A percentile compares a stretch with the other conserved stretches of the same genome.
Conservation (phyloP, 1,140 invertebrate genomes). For the Melanaphis sacchari region DNA sequence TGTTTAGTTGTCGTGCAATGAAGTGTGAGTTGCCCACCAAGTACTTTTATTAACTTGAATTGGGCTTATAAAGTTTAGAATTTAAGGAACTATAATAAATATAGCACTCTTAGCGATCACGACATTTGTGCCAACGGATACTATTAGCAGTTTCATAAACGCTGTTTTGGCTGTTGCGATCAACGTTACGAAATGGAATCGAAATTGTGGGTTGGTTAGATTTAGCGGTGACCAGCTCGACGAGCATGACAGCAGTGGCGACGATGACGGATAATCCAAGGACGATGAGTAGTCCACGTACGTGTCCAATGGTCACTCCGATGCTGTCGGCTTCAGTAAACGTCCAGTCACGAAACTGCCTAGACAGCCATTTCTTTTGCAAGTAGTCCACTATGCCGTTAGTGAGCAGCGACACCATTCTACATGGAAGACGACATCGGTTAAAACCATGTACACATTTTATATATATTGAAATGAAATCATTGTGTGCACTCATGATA, state of each 20-base stretch:
- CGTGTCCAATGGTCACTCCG: constrained; percentile 55
- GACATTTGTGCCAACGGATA: not conserved
- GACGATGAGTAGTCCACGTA: constrained; percentile 15
- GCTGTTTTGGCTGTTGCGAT: not conserved
- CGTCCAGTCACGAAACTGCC: constrained; percentile 8
- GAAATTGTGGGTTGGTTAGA: not conserved
- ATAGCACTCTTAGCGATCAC: not conserved
- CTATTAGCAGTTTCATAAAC: not conserved
- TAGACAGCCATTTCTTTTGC: constrained; percentile 58
- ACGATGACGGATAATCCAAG: constrained; percentile 26
- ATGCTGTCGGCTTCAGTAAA: constrained; percentile 21
- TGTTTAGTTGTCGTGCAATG: not conserved
- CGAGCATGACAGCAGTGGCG: constrained; percentile 19
- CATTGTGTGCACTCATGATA: too few species aligned
- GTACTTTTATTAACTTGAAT: not conserved
- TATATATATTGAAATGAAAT: not conserved
- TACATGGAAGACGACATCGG: not conserved
- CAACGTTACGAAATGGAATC: not conserved
- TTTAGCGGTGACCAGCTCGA: constrained; percentile 6
- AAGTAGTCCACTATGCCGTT: constrained; percentile 57
- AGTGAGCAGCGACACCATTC: constrained; percentile 49
- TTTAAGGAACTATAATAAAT: not conserved
- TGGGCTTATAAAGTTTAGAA: not conserved
- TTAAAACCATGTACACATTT: not conserved
- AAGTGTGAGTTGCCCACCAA: not conserved